Conservation (phyloP, 2,113 vertebrate genomes). For the Serinus canaria region DNA sequence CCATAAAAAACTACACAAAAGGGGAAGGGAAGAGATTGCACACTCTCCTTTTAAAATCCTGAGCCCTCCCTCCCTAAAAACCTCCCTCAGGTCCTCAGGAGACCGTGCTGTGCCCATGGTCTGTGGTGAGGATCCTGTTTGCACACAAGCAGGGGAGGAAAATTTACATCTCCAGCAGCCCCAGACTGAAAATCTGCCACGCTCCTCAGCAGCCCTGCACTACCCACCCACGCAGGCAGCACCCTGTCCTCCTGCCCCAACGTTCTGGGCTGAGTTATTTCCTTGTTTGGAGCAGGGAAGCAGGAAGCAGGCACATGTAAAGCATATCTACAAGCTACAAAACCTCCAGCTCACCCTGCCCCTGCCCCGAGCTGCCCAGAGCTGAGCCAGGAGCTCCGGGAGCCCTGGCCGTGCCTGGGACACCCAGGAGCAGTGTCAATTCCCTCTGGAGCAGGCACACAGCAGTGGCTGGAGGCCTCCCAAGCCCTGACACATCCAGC, state of each 20-base stretch:
- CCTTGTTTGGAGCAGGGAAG: background rate
- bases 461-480: background rate
- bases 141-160: background rate
- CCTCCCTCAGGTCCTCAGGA: background rate
- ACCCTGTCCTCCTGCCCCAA: background rate
- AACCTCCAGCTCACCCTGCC: background rate
- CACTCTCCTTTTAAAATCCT: background rate
- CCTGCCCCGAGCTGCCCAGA: constrained; percentile 32
- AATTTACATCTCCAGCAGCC: background rate
- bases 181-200: background rate
- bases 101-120: fast-evolving
- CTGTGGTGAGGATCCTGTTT: background rate
- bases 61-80: background rate
- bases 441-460: background rate
- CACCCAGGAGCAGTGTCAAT: background rate
- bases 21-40: background rate
- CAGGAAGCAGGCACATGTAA: constrained; percentile 9
- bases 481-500: background rate
- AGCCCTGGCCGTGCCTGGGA: background rate
- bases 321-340: background rate
- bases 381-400: background rate
- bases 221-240: fast-evolving
- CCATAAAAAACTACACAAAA: background rate
- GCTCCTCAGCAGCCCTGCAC: background rate
- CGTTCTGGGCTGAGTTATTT: background rate